These are phyloP conservation scores for Aspidoscelis tigris DNA, from an alignment of 2,113 vertebrate species.

Conservation along the genomic window DNA sequence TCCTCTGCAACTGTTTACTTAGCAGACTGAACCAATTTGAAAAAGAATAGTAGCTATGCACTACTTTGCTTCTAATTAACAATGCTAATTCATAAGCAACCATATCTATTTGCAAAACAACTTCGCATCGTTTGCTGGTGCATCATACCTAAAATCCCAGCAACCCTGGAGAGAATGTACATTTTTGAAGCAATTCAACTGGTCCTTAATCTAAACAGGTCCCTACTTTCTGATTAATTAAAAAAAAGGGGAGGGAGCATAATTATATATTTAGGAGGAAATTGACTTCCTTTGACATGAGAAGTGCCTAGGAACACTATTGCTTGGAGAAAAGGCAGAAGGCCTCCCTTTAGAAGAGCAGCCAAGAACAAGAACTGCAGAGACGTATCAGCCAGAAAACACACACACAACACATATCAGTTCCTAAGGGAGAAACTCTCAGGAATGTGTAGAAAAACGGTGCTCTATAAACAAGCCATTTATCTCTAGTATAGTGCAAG, in stretches of 20 bases:
- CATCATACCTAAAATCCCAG: background rate
- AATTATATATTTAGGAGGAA: background rate
- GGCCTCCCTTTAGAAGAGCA: background rate
- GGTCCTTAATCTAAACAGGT: background rate
- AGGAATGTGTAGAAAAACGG: background rate
- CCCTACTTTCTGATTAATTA: background rate
- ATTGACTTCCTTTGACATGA: background rate
- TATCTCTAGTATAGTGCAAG: background rate
- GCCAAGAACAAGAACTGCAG: background rate
- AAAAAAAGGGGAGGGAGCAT: background rate
- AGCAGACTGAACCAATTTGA: background rate
- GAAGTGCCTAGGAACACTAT: background rate
- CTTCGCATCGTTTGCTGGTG: background rate
- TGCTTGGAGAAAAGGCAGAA: constrained; percentile 8
- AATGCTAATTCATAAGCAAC: background rate
- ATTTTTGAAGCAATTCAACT: background rate
- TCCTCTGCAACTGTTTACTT: background rate
- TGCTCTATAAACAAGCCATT: background rate
- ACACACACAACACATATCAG: background rate
- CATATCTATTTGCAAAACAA: background rate
- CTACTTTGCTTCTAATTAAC: background rate
- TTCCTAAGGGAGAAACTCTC: background rate
- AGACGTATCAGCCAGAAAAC: background rate
- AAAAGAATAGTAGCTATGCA: background rate
- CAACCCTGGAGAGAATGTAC: background rate